Evolutionary conservation across 1,140 invertebrate species (phyloP), one percentile per base, ranked within the genome.

Genomic region (Phthorimaea operculella): DNA sequence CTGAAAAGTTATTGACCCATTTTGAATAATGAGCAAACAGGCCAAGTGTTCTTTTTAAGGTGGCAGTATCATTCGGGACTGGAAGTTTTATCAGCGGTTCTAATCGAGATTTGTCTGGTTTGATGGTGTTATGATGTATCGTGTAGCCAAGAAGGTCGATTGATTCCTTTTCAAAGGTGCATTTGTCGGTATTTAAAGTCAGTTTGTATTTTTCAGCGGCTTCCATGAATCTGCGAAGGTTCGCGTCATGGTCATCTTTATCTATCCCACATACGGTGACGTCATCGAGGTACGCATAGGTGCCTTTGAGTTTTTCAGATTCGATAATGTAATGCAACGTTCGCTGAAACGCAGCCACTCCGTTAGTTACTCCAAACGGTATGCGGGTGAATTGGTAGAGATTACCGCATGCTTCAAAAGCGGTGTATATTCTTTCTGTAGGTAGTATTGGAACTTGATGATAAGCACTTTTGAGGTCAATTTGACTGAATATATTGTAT

Each of bases 1-100:
- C 17, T 5, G 65, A 68, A 48, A 60, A 64, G 14, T 68, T 57
- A 3, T 7, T 21, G 11, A 65, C 47, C 58, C 60, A 65, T 55
- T 60, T 65, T 0, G 58, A 33, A 42, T 64, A 68, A 50, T 68
- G 62, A 5, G 65, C 65, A 45, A 68, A 68, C 4, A 62, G 14
- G 0, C 66, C 60, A 18, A 68, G 34, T 1, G 51, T 44, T 55
- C 65, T 52, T 51, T 59, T 60, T 4, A 64, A 42, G 10, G 52
- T 34, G 7, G 39, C 45, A 3, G 49, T n/a, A 16, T 62, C 47
- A n/a, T 48, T 18, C 9, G 63, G 63, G 5, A 55, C 2, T 7
- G 57, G 59, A 39, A 64, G 17, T 4, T 61, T 33, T 44, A 62
- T 10, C 7, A 64, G 49, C 10, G 56, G 54, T 33, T 55, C 7